These are phyloP conservation scores for Alligator mississippiensis DNA, from an alignment of 2,113 vertebrate genomes.

Conservation along the genomic window DNA sequence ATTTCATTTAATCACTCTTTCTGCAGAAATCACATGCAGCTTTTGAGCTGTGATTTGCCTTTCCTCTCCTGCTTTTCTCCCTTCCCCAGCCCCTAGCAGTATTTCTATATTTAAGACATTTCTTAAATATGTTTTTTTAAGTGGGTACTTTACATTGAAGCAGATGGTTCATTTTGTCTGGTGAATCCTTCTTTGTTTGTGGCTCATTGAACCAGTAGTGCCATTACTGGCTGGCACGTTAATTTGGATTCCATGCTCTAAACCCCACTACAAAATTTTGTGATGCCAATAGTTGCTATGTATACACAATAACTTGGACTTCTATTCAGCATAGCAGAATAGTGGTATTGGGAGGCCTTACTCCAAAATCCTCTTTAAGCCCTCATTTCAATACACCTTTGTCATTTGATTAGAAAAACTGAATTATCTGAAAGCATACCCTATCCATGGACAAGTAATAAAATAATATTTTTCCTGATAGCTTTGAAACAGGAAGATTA, in stretches of 20 bases:
- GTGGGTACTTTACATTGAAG: neutral
- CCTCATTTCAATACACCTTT: slow-evolving; percentile 18
- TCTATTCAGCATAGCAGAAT: neutral
- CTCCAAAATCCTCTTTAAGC: slow-evolving; percentile 2
- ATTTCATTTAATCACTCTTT: no score
- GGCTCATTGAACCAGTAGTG: slow-evolving; percentile 57
- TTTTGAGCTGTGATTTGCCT: no score
- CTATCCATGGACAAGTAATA: neutral
- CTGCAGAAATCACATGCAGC: no score
- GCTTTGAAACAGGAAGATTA: neutral
- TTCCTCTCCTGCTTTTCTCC: no score
- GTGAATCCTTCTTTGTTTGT: slow-evolving; percentile 54
- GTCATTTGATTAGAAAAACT: neutral
- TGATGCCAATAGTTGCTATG: slow-evolving; percentile 15
- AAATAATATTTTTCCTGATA: neutral
- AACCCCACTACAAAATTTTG: slow-evolving; percentile 54
- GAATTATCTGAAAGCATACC: neutral
- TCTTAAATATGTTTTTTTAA: slow-evolving; percentile 25
- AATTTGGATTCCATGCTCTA: slow-evolving; percentile 61
- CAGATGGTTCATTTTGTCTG: slow-evolving; percentile 60
- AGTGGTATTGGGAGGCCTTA: neutral
- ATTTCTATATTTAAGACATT: neutral
- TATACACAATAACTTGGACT: neutral
- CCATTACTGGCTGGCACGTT: slow-evolving; percentile 52
- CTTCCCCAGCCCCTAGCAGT: no score